Evolutionary conservation across 2,888 invertebrate species (phyloP).

Genomic region (Oscheius sp.): DNA sequence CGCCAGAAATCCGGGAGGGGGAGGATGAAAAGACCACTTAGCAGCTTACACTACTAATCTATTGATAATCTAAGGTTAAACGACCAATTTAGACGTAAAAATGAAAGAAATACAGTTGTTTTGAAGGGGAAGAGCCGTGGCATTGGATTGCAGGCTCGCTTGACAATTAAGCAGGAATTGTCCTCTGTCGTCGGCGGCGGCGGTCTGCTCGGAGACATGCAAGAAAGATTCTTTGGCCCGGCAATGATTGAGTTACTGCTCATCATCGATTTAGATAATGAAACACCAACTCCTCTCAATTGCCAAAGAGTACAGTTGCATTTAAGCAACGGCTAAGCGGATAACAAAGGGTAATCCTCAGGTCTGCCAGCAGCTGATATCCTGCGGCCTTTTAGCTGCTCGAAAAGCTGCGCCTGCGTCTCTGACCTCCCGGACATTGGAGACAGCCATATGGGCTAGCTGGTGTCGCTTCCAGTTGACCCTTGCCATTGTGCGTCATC

Average conservation of each 20-base stretch:
- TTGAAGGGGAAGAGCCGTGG: background rate
- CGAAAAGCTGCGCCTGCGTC: conserved; percentile 26
- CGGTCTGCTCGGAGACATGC: conserved; percentile 7
- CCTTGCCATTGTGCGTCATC: conserved; percentile 29
- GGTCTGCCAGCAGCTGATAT: conserved; percentile 33
- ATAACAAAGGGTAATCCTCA: background rate
- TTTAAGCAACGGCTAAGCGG: too few relatives aligned
- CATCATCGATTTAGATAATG: background rate
- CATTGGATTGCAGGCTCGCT: conserved; percentile 11
- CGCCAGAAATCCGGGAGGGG: too few relatives aligned
- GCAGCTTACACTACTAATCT: too few relatives aligned
- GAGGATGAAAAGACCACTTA: too few relatives aligned
- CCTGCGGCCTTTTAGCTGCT: conserved; percentile 22
- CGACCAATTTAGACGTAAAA: too few relatives aligned
- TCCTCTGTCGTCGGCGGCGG: conserved; percentile 21
- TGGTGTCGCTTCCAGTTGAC: conserved; percentile 28
- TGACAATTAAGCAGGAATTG: conserved; percentile 37
- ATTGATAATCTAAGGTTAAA: too few relatives aligned
- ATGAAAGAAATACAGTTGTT: too few relatives aligned
- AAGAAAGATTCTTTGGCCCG: conserved; percentile 19
- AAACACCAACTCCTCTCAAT: background rate
- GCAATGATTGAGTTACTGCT: conserved; percentile 25
- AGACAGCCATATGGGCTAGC: conserved; percentile 34
- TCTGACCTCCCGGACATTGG: conserved; percentile 36
- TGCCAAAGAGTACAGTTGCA: too few relatives aligned